A percentile compares a stretch with the other conserved stretches of the same genome.
Evolutionary conservation across 2,888 invertebrate species (phyloP).

Genomic region (Ochlodes sylvanus): DNA sequence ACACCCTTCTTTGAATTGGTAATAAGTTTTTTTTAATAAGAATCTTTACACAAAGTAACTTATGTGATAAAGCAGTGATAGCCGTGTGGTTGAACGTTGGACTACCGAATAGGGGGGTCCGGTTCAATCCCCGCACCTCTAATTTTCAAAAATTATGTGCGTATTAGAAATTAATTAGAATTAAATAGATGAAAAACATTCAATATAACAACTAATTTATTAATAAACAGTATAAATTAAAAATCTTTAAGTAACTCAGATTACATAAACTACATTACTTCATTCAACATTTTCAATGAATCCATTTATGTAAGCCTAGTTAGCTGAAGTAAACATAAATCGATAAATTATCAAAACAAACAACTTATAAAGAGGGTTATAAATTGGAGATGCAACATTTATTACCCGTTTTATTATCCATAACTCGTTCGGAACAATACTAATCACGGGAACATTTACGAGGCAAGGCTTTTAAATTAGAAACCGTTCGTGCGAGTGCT

Average conservation of each 20-base stretch:
- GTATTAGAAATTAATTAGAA: too few relatives aligned
- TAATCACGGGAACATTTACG: conserved; percentile 59
- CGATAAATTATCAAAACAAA: conserved; percentile 36
- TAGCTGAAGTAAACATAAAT: conserved; percentile 30
- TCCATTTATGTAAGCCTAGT: conserved; percentile 13
- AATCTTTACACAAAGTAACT: too few relatives aligned
- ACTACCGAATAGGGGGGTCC: too few relatives aligned
- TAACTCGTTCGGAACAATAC: conserved; percentile 53
- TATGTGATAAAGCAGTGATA: too few relatives aligned
- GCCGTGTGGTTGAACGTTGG: too few relatives aligned
- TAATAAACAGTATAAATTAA: background rate
- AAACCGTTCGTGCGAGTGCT: conserved; percentile 41
- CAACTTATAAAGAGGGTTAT: conserved; percentile 27
- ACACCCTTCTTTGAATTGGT: too few relatives aligned
- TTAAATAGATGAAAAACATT: too few relatives aligned
- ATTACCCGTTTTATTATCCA: conserved; percentile 40
- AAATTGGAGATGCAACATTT: conserved; percentile 39
- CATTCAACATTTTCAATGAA: background rate
- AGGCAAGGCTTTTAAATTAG: conserved; percentile 52
- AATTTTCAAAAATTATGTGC: too few relatives aligned
- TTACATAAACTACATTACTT: background rate
- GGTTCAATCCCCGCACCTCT: too few relatives aligned
- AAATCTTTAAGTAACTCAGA: background rate
- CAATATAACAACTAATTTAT: too few relatives aligned
- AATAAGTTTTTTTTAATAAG: too few relatives aligned